These are phyloP conservation scores for Macrochelys suwanniensis DNA, from an alignment of 2,797 vertebrate genomes.

Conservation along the genomic window DNA sequence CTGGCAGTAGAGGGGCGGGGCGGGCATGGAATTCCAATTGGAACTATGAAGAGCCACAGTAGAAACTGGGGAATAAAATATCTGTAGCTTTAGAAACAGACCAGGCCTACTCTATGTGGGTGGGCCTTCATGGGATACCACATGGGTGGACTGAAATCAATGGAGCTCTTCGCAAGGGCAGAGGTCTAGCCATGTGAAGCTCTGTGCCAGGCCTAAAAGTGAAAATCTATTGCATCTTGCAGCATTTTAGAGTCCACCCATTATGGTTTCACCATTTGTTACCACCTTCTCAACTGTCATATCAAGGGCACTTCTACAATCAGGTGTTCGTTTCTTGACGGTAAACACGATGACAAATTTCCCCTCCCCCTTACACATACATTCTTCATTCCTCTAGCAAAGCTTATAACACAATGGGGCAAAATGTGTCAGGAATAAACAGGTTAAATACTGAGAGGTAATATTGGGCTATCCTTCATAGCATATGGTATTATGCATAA, in stretches of 20 bases:
- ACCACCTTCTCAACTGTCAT: background rate
- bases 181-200: background rate
- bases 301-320: conserved; percentile 16
- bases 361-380: background rate
- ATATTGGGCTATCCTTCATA: background rate
- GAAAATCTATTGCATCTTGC: background rate
- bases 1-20: background rate
- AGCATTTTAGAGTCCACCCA: background rate
- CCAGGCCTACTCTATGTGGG: background rate
- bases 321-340: conserved; percentile 50
- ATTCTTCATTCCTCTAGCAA: conserved; percentile 25
- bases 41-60: background rate
- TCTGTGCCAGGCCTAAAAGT: background rate
- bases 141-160: background rate
- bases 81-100: background rate
- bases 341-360: conserved; percentile 41
- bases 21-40: background rate
- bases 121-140: rapidly evolving
- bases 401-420: conserved; percentile 55
- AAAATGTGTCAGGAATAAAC: conserved; percentile 74
- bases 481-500: background rate
- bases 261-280: background rate
- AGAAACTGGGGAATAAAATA: conserved; percentile 3
- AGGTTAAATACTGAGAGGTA: conserved; percentile 43
- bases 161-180: background rate